Percentiles rank a stretch among this genome's conserved stretches.
phyloP scores from a whole-genome alignment of 2,888 invertebrate genomes.

The Pollenia amentaria region DNA sequence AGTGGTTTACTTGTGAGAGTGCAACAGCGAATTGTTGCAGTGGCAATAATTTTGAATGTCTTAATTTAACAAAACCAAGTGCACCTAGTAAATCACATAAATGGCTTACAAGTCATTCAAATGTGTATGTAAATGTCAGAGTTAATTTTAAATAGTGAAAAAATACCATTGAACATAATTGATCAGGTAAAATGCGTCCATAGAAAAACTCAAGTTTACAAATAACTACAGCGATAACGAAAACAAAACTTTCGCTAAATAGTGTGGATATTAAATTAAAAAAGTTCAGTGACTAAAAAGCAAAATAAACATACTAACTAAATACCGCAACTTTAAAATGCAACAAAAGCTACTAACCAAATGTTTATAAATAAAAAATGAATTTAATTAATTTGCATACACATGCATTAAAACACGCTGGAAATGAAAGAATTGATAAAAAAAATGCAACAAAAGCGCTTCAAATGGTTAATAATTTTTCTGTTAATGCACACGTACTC shows the following conservation, averaged over 20 bases:
- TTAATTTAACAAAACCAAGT: slow-evolving; percentile 44
- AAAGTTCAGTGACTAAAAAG: slow-evolving; percentile 45
- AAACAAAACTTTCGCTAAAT: slow-evolving; percentile 64
- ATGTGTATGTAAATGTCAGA: slow-evolving; percentile 67
- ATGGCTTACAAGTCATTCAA: slow-evolving; percentile 66
- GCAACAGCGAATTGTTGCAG: slow-evolving; percentile 4
- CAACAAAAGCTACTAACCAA: background rate
- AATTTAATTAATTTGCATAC: slow-evolving; percentile 56
- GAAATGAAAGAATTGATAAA: background rate
- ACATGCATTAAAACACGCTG: slow-evolving; percentile 14
- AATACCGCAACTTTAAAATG: slow-evolving; percentile 18
- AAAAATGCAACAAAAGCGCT: background rate
- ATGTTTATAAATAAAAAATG: slow-evolving; percentile 20
- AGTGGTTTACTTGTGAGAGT: slow-evolving; percentile 27
- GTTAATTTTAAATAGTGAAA: slow-evolving; percentile 57
- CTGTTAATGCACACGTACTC: background rate
- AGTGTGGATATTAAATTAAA: slow-evolving; percentile 13
- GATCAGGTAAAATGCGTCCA: slow-evolving; percentile 28
- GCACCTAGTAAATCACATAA: slow-evolving; percentile 60
- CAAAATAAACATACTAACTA: background rate
- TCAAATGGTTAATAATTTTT: slow-evolving; percentile 20
- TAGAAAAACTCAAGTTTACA: slow-evolving; percentile 19
- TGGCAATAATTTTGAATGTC: slow-evolving; percentile 29
- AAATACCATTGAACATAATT: slow-evolving; percentile 53
- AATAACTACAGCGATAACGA: background rate